Conservation (phyloP, 2,888 invertebrate species). For the Diarsia rubi region DNA sequence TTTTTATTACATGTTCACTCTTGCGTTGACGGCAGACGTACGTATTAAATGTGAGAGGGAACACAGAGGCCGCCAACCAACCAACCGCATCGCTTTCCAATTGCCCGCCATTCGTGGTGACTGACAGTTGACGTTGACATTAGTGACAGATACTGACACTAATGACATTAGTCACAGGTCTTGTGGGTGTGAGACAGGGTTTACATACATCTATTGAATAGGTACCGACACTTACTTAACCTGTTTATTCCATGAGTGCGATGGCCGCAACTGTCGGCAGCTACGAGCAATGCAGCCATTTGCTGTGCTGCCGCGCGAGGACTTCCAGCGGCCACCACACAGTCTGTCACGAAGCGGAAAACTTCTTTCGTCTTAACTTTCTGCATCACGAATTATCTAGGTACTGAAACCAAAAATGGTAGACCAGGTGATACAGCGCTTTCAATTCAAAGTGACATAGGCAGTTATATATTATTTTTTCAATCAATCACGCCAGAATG, state of each 20-base stretch:
- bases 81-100: too few species aligned
- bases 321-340: slow-evolving; percentile 22
- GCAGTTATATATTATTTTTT: too few species aligned
- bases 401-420: slow-evolving; percentile 16
- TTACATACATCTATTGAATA: not conserved
- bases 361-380: slow-evolving; percentile 2
- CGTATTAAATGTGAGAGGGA: too few species aligned
- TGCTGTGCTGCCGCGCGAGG: slow-evolving; percentile 14
- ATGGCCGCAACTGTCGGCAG: slow-evolving; percentile 28
- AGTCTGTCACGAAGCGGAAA: slow-evolving; percentile 19
- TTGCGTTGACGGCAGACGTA: too few species aligned
- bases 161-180: too few species aligned
- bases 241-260: slow-evolving; percentile 36
- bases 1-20: too few species aligned
- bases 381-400: slow-evolving; percentile 2
- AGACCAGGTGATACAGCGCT: not conserved
- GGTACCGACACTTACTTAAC: slow-evolving; percentile 21
- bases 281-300: slow-evolving; percentile 24
- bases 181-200: not conserved
- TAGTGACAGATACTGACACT: too few species aligned
- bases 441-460: not conserved
- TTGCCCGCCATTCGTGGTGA: too few species aligned
- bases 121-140: too few species aligned
- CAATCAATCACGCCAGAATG: not conserved
- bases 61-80: too few species aligned